Percentiles rank a stretch among this genome's conserved stretches.
Conservation (phyloP, 1,140 invertebrate genomes). For the Drepana arcuata region DNA sequence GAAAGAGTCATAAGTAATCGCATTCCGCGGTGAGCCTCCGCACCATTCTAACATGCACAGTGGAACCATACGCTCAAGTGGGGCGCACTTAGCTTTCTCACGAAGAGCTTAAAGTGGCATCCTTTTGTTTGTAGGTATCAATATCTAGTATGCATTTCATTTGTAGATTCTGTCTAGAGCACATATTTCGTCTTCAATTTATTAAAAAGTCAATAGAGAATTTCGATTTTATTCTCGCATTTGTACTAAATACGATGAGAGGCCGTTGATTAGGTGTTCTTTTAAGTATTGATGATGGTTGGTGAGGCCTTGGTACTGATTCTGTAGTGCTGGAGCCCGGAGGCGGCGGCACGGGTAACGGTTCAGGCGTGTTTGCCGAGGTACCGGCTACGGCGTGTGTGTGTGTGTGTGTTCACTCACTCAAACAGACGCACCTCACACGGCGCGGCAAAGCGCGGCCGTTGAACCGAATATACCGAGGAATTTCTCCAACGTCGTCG, state of each 20-base stretch:
- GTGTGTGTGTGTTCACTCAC: conserved; percentile 37
- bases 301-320: conserved; percentile 25
- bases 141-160: too few relatives aligned
- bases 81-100: too few relatives aligned
- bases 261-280: too few relatives aligned
- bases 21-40: conserved; percentile 38
- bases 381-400: conserved; percentile 36
- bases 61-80: too few relatives aligned
- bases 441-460: conserved; percentile 54
- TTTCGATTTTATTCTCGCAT: too few relatives aligned
- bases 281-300: conserved; percentile 12
- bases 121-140: too few relatives aligned
- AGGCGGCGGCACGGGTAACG: conserved; percentile 44
- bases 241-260: too few relatives aligned
- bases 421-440: conserved; percentile 36
- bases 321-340: conserved; percentile 20
- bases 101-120: too few relatives aligned
- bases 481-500: conserved; percentile 62
- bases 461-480: conserved; percentile 66
- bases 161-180: too few relatives aligned
- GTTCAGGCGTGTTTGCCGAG: conserved; percentile 61
- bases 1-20: conserved; percentile 36
- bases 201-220: too few relatives aligned
- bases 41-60: too few relatives aligned
- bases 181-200: too few relatives aligned